These are phyloP conservation scores for Elymnias hypermnestra DNA, from an alignment of 1,140 invertebrate species.

Conservation along the genomic window DNA sequence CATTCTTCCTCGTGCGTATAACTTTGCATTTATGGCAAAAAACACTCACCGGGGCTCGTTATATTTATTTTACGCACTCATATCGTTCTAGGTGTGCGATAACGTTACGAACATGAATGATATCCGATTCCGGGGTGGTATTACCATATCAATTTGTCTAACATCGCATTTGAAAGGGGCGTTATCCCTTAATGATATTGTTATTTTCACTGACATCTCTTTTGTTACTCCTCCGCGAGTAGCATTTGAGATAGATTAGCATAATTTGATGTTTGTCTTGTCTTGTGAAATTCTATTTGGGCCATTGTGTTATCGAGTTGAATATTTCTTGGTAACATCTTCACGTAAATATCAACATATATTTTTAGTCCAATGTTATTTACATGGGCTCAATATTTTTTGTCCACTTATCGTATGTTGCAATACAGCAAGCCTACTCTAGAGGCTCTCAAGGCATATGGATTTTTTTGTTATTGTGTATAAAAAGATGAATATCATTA, in stretches of 20 bases:
- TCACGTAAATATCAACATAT: too few species aligned
- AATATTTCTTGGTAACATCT: too few species aligned
- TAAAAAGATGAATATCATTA: too few species aligned
- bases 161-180: conserved; percentile 12
- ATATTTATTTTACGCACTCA: conserved; percentile 25
- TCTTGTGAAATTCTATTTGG: not conserved
- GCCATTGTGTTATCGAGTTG: too few species aligned
- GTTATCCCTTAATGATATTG: conserved; percentile 14
- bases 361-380: too few species aligned
- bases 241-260: conserved; percentile 1
- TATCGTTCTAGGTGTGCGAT: conserved; percentile 22
- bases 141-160: conserved; percentile 23
- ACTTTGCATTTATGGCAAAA: conserved; percentile 7
- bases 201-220: conserved; percentile 13
- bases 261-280: not conserved
- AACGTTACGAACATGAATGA: conserved; percentile 24
- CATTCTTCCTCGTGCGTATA: not conserved
- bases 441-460: too few species aligned
- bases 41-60: conserved; percentile 15
- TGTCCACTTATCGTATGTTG: too few species aligned
- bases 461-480: too few species aligned
- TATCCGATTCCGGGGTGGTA: conserved; percentile 25
- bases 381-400: too few species aligned
- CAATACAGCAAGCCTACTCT: too few species aligned
- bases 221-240: conserved; percentile 6